A percentile compares a stretch with the other conserved stretches of the same genome.
phyloP scores from a whole-genome alignment of 2,113 vertebrate species.

The Crocuta crocuta region DNA sequence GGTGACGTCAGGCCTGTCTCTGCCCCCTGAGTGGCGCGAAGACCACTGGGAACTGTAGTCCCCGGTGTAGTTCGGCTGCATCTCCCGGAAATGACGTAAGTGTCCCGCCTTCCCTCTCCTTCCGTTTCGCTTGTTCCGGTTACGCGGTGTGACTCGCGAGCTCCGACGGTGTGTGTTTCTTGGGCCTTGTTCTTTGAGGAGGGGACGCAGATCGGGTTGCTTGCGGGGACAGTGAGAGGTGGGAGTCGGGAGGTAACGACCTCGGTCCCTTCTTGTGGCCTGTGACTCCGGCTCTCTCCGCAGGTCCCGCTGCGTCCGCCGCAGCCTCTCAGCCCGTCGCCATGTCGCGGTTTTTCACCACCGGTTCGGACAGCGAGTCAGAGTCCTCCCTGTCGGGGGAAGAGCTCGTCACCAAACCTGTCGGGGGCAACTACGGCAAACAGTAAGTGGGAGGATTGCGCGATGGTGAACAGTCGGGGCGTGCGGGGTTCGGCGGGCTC shows the following conservation, averaged over 20 bases:
- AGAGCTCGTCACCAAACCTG: constrained; percentile 91
- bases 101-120: fast-evolving
- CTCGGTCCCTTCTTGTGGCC: not conserved
- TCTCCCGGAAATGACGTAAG: constrained; percentile 60
- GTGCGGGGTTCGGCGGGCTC: not conserved
- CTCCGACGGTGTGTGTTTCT: fast-evolving
- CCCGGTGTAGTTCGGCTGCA: fast-evolving
- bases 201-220: fast-evolving
- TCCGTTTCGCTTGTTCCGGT: fast-evolving
- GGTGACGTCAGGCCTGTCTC: fast-evolving
- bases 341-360: constrained; percentile 96
- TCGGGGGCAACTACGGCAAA: constrained; percentile 91
- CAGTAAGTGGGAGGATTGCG: constrained; percentile 86
- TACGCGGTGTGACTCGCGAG: fast-evolving
- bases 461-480: fast-evolving
- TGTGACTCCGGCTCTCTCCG: not conserved
- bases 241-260: not conserved
- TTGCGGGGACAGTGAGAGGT: not conserved
- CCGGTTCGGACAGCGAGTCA: constrained; percentile 95
- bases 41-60: constrained; percentile 57
- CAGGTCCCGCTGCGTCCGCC: constrained; percentile 38
- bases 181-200: not conserved
- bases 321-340: constrained; percentile 52
- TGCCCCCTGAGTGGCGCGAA: not conserved
- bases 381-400: constrained; percentile 93